A percentile compares a stretch with the other conserved stretches of the same genome.
Evolutionary conservation across 2,113 vertebrate species (phyloP).

Genomic region (Pandion haliaetus): DNA sequence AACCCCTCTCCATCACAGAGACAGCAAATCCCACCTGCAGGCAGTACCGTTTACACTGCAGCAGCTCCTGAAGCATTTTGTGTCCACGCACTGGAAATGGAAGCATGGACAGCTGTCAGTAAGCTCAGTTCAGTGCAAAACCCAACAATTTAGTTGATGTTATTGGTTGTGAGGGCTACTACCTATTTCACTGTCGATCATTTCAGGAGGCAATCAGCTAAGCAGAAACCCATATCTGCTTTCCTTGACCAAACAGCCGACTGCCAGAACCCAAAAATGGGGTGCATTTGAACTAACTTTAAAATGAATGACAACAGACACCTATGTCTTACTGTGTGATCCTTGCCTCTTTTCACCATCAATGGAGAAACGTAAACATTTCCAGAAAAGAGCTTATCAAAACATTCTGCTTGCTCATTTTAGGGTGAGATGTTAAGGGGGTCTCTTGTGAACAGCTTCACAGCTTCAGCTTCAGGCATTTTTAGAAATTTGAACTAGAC

Average conservation of each 20-base stretch:
- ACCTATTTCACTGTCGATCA: background rate
- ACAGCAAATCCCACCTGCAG: background rate
- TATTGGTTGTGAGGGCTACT: background rate
- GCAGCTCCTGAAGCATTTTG: background rate
- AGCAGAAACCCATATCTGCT: background rate
- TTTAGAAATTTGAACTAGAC: background rate
- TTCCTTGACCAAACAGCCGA: background rate
- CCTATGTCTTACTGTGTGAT: background rate
- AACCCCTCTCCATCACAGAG: background rate
- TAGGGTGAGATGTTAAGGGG: background rate
- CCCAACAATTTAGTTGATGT: background rate
- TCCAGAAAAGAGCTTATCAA: background rate
- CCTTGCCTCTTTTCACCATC: background rate
- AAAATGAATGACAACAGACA: background rate
- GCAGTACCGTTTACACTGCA: background rate
- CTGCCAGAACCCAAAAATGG: background rate
- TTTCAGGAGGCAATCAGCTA: background rate
- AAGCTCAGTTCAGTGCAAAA: background rate
- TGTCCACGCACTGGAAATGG: background rate
- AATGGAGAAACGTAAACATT: background rate
- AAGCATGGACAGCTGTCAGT: background rate
- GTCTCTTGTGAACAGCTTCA: background rate
- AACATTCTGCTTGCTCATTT: background rate
- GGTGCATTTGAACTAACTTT: background rate
- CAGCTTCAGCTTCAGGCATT: background rate